Percentiles rank a stretch among this genome's conserved stretches.
Evolutionary conservation across 2,797 vertebrate genomes (phyloP).

Genomic region (Lepilemur septentrionalis): DNA sequence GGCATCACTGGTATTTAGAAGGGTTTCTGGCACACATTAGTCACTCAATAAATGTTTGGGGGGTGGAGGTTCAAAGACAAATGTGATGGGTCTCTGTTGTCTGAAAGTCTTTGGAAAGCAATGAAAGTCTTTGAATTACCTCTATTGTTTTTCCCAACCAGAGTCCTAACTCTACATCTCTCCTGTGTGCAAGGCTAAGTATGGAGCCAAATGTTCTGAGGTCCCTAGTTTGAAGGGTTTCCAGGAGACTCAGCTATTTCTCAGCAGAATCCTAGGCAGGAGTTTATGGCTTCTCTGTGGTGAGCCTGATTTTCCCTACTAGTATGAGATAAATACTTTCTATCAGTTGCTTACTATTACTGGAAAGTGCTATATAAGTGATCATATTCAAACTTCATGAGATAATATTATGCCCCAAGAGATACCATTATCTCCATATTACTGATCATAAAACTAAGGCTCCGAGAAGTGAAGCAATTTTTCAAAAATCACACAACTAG

Average conservation of each 20-base stretch:
- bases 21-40: neutral
- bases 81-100: neutral
- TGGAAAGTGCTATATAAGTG: neutral
- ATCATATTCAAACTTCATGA: neutral
- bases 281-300: neutral
- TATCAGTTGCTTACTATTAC: neutral
- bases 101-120: neutral
- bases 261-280: neutral
- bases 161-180: neutral
- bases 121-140: neutral
- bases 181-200: neutral
- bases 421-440: neutral
- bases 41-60: neutral
- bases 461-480: neutral
- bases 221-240: neutral
- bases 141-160: neutral
- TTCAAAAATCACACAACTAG: neutral
- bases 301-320: neutral
- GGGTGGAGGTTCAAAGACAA: neutral
- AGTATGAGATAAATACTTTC: neutral
- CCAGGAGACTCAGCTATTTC: neutral
- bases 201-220: neutral
- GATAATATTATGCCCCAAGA: neutral
- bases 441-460: neutral
- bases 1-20: neutral